Base-by-base conservation (phyloP, 2,888 invertebrate genomes). In the Elysia crispata region DNA sequence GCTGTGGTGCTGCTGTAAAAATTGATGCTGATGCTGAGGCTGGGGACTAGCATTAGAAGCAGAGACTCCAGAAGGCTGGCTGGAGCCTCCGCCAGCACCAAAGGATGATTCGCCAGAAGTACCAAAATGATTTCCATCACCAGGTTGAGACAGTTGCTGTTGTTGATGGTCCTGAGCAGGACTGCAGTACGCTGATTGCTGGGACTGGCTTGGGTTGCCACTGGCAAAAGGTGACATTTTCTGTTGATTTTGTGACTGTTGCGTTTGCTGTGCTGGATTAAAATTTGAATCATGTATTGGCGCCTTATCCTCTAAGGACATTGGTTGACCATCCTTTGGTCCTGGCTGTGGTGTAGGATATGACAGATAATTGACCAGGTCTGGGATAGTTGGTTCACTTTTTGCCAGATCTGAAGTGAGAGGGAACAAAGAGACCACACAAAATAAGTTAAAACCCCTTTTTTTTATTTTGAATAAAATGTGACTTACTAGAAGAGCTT, bases 321-420 rank as follows among this genome's bases (percentile, higher is more conserved):
- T 54, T 0, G 67, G n/a, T 54, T 79, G 79, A 30, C 20, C 60
- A 31, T 75, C 67, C 31, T 67, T 62, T 3, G 62, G 41, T 20
- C 25, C 49, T n/a, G 73, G 62, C 30, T 54, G 77, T 18, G 70
- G 73, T 28, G 78, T 79, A n/a, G 54, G 41, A n/a, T 67, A 74
- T 5, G 79, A 79, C 30, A 80, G 33, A 49, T 76, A 80, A 11
- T 74, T 75, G 0, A 74, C 76, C 31, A 80, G 50, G 28, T 80
- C 80, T 49, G 64, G 80, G 25, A 80, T 80, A 23, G 66, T 49
- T 25, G 79, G 69, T 33, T 73, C 78, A 64, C 49, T 60, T 66
- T 78, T 78, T 31, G 28, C 28, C 28, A 78, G 23, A 73, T 73
- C 72, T 69, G 77, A 64, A 31, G 15, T 15, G 31, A n/a, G n/a